Percentiles rank a stretch among this genome's conserved stretches.
phyloP scores from a whole-genome alignment of 1,140 invertebrate genomes.

The Philotrypesis tridentata region DNA sequence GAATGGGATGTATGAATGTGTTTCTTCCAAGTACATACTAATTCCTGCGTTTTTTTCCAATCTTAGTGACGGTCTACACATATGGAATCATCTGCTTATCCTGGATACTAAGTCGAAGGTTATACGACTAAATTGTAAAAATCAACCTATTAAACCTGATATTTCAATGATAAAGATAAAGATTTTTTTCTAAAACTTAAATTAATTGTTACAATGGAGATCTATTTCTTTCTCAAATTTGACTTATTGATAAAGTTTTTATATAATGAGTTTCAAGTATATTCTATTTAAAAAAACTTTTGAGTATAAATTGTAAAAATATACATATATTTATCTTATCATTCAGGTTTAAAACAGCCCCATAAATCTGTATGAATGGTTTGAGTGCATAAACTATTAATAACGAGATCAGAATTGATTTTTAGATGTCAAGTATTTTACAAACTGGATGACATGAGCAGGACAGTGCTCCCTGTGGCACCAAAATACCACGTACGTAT shows the following conservation, averaged over 20 bases:
- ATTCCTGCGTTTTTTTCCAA: conserved; percentile 72
- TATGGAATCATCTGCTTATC: conserved; percentile 70
- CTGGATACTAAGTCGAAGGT: conserved; percentile 71
- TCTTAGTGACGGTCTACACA: conserved; percentile 71
- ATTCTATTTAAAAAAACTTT: no score
- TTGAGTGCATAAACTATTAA: conserved; percentile 74
- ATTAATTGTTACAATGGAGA: no score
- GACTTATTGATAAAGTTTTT: no score
- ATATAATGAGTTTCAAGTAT: no score
- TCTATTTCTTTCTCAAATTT: no score
- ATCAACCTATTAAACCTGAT: conserved; percentile 55
- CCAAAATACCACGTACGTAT: conserved; percentile 70
- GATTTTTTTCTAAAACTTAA: background rate
- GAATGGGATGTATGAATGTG: conserved; percentile 66
- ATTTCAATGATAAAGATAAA: conserved; percentile 48
- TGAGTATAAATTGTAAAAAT: background rate
- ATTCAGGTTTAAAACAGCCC: conserved; percentile 57
- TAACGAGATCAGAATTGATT: conserved; percentile 76
- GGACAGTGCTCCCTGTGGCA: conserved; percentile 68
- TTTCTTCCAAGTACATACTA: conserved; percentile 69
- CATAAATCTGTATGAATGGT: conserved; percentile 68
- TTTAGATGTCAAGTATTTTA: conserved; percentile 74
- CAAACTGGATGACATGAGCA: conserved; percentile 70
- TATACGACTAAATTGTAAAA: conserved; percentile 65
- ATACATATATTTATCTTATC: conserved; percentile 48